Percentiles rank a stretch among this genome's conserved stretches.
These are phyloP conservation scores for Sycon ciliatum DNA, from an alignment of 37 sponge, comb jelly and placozoan genomes.

Conservation along the genomic window DNA sequence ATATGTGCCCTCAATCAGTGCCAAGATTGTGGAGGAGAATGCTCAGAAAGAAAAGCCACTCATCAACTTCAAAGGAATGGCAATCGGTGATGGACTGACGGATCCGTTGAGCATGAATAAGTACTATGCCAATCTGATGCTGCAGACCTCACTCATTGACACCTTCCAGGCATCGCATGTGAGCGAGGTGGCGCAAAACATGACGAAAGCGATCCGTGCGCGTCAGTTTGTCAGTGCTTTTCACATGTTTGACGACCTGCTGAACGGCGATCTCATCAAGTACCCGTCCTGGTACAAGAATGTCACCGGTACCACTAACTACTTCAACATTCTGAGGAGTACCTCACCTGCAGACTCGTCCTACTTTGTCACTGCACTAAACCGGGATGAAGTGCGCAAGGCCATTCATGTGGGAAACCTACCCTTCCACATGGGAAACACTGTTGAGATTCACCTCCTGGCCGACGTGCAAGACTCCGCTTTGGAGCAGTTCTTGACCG, in stretches of 20 bases:
- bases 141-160: constrained; percentile 54
- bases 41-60: constrained; percentile 17
- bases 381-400: constrained; percentile 24
- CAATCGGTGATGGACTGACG: constrained; percentile 71
- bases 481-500: too few relatives aligned
- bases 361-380: constrained; percentile 49
- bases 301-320: constrained; percentile 67
- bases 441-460: constrained; percentile 43
- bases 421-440: constrained; percentile 43
- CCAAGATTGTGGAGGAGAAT: constrained; percentile 48
- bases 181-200: too few relatives aligned
- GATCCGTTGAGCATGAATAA: constrained; percentile 61
- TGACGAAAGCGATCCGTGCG: too few relatives aligned
- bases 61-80: constrained; percentile 69
- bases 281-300: constrained; percentile 72
- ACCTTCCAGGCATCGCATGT: constrained; percentile 36
- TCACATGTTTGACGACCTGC: constrained; percentile 61
- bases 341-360: constrained; percentile 51
- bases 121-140: constrained; percentile 51
- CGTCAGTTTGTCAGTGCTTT: neutral
- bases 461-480: too few relatives aligned
- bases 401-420: constrained; percentile 79
- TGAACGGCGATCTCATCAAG: constrained; percentile 69
- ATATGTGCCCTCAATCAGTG: constrained; percentile 76
- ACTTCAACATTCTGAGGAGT: constrained; percentile 55